phyloP scores from a whole-genome alignment of 2,797 vertebrate species.

The Leucoraja ocellata region DNA sequence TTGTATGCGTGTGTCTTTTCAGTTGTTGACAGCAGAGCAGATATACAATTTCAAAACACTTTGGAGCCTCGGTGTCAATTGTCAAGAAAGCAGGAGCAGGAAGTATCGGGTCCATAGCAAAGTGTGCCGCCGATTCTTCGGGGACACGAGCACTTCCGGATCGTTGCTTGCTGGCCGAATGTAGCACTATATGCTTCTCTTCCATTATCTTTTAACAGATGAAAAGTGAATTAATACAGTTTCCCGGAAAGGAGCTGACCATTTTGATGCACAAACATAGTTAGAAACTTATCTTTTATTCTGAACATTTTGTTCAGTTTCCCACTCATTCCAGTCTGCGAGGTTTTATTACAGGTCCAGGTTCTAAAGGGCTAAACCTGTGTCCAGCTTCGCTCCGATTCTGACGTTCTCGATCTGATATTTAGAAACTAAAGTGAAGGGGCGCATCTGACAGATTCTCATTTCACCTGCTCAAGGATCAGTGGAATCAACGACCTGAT shows the following conservation, averaged over 20 bases:
- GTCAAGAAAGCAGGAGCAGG: background rate
- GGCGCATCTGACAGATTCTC: background rate
- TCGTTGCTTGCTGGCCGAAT: background rate
- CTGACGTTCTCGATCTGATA: background rate
- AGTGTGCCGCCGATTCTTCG: background rate
- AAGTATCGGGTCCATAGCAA: background rate
- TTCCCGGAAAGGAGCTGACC: background rate
- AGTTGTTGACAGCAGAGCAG: background rate
- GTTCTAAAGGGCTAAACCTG: no score
- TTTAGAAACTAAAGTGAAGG: background rate
- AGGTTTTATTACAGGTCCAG: background rate
- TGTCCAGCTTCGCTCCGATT: background rate
- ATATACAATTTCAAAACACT: background rate
- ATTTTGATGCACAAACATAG: background rate
- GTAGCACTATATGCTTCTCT: background rate
- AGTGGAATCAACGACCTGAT: background rate
- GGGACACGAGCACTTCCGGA: background rate
- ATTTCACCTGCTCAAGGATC: background rate
- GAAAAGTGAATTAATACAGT: background rate
- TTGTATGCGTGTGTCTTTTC: background rate
- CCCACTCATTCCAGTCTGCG: background rate
- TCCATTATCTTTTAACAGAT: no score
- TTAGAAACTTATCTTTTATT: background rate
- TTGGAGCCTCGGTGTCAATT: background rate
- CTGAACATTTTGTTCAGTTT: background rate